Base-by-base conservation (phyloP, 2,113 vertebrate species). In the Sylvilagus bachmani region DNA sequence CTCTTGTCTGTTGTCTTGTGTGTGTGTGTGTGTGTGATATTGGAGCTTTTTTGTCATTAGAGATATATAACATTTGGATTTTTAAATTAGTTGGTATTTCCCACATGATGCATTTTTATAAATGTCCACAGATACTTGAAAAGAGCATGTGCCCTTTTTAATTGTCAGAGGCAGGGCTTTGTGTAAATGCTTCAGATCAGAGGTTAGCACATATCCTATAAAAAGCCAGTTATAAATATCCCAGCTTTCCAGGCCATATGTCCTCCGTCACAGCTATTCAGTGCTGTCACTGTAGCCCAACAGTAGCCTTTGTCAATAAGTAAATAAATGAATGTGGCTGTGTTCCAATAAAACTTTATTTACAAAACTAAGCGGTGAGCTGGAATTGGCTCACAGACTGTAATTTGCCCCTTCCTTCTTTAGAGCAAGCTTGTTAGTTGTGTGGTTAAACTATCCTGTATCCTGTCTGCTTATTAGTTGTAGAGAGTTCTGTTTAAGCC, bases 261-360 rank as follows among this genome's bases (percentile, higher is more conserved):
- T 27, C 64, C 81, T 71, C 69, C 83, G 11, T 55, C 75, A 74
- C 8, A 49, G 66, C n/a, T 81, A 62, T 29, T 88, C 8, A 61
- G 2, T 2, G 1, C 58, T 79, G 64, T n/a, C 36, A 4, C 29
- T 55, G 4, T 29, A 82, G 5, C 38, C 22, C 12, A 25, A 84
- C 85, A 62, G 62, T 36, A 67, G 61, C 55, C 44, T 81, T 1
- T 21, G 31, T 53, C 53, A 66, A 44, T n/a, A 80, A 38, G 64
- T 70, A 92, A 71, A 78, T 33, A 73, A 88, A 90, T 36, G 14
- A 94, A 51, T 62, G 64, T n/a, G 33, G 22, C 22, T 83, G n/a
- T 86, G 29, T 88, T 69, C 31, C 78, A 82, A 92, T 58, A 87
- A 95, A 96, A 75, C 75, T 93, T 95, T 84, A 90, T 84, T 80